phyloP scores from a whole-genome alignment of 2,113 vertebrate species.

The Porphyrio hochstetteri region DNA sequence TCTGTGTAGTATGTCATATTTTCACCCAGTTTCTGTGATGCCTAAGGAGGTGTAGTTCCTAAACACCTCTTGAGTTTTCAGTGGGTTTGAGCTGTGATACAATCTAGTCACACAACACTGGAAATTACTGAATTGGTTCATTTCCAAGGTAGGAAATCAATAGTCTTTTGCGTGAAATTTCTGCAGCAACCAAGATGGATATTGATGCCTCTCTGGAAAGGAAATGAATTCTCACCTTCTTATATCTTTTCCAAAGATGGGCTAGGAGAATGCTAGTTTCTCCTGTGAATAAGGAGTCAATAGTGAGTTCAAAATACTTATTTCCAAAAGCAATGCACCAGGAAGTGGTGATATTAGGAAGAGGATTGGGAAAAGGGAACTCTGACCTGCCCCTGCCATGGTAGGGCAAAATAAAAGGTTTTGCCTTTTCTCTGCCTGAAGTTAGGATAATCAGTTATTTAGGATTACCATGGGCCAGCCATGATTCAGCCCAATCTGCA shows the following conservation, averaged over 20 bases:
- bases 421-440: neutral
- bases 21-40: neutral
- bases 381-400: neutral
- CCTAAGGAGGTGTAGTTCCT: neutral
- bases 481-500: neutral
- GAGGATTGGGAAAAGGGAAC: neutral
- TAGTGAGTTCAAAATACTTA: neutral
- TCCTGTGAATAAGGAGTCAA: neutral
- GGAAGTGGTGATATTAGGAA: neutral
- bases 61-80: neutral
- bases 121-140: neutral
- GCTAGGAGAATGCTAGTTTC: neutral
- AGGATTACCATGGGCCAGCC: neutral
- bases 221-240: neutral
- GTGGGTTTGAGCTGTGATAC: accelerated
- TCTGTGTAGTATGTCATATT: accelerated
- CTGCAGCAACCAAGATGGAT: neutral
- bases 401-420: neutral
- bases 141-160: neutral
- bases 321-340: neutral
- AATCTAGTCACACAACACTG: neutral
- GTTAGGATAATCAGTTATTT: neutral
- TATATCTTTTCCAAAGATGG: neutral
- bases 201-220: neutral
- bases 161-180: neutral